Percentiles rank a stretch among this genome's conserved stretches.
Conservation (phyloP, 2,797 vertebrate species). For the Holocentrus rufus region DNA sequence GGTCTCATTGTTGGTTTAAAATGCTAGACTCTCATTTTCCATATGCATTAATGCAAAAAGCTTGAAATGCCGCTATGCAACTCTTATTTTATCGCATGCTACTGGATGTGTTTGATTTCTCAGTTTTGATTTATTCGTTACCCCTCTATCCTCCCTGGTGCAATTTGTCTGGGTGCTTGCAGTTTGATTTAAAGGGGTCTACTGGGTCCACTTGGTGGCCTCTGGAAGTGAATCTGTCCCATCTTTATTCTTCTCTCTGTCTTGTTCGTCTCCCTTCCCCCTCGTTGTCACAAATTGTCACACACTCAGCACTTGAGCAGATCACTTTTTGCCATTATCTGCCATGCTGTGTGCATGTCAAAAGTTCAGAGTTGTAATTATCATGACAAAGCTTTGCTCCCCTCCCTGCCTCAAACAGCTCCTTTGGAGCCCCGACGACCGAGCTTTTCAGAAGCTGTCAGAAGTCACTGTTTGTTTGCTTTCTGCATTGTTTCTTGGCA, state of each 20-base stretch:
- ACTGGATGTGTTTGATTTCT: conserved; percentile 7
- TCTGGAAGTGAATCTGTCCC: background rate
- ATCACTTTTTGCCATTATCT: conserved; percentile 37
- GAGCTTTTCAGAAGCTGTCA: conserved; percentile 54
- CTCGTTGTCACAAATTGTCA: conserved; percentile 28
- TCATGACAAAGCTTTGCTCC: conserved; percentile 70
- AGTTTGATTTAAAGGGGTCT: conserved; percentile 16
- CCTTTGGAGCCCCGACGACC: conserved; percentile 19
- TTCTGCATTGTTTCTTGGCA: conserved; percentile 51
- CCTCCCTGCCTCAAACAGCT: conserved; percentile 29
- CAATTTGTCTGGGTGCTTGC: conserved; percentile 25
- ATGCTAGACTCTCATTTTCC: background rate
- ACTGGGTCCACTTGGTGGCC: background rate
- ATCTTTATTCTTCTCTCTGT: background rate
- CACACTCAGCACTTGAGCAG: conserved; percentile 37
- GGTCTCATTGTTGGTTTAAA: conserved; percentile 35
- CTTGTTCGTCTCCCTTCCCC: background rate
- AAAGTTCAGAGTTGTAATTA: conserved; percentile 69
- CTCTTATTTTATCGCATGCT: background rate
- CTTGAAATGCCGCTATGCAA: background rate
- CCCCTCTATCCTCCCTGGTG: conserved; percentile 30
- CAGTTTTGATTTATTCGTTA: conserved; percentile 22
- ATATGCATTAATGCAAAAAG: conserved; percentile 2
- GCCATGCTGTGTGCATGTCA: conserved; percentile 56
- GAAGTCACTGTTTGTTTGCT: conserved; percentile 54